Conservation (phyloP, 2,888 invertebrate species). For the Encarsia formosa region DNA sequence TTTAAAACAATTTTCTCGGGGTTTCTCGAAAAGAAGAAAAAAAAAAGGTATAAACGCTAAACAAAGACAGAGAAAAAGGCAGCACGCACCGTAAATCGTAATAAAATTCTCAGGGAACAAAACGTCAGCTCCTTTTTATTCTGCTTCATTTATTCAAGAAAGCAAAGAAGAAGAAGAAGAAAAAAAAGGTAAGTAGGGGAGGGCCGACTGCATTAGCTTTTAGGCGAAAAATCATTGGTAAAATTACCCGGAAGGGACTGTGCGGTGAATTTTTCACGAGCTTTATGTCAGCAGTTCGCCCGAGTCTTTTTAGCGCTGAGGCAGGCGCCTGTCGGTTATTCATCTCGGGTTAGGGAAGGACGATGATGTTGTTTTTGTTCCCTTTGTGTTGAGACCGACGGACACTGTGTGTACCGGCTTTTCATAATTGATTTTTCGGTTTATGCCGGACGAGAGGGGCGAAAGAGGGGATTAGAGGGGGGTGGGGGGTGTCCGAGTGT, state of each 20-base stretch:
- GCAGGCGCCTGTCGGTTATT: too few relatives aligned
- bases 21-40: background rate
- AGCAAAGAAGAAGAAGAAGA: background rate
- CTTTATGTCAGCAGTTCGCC: conserved; percentile 4
- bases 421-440: too few relatives aligned
- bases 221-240: conserved; percentile 17
- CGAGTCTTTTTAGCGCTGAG: too few relatives aligned
- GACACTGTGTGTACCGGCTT: too few relatives aligned
- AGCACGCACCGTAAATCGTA: background rate
- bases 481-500: too few relatives aligned
- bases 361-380: background rate
- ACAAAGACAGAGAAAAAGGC: background rate
- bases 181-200: background rate
- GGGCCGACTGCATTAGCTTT: conserved; percentile 14
- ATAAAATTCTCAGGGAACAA: conserved; percentile 3
- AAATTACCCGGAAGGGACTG: conserved; percentile 8
- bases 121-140: background rate
- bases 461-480: too few relatives aligned
- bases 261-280: conserved; percentile 19
- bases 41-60: too few relatives aligned
- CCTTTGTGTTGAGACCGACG: background rate
- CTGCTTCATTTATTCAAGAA: conserved; percentile 19
- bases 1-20: background rate
- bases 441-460: too few relatives aligned
- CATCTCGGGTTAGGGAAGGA: too few relatives aligned